Conservation (phyloP, 2,888 invertebrate species). For the Chaetogeoica ovagalla region DNA sequence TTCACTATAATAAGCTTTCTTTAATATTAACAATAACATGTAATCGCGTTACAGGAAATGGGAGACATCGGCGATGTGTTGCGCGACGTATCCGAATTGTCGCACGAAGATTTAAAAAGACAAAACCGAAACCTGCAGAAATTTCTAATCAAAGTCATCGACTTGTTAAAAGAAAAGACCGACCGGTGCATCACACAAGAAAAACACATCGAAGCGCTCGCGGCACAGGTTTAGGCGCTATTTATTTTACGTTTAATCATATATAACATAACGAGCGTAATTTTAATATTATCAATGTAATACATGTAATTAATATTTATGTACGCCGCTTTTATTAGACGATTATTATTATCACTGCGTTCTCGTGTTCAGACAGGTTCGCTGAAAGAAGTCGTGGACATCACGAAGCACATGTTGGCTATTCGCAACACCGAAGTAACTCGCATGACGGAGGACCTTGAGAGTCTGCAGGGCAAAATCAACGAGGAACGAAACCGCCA, state of each 20-base stretch:
- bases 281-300: background rate
- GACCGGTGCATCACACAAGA: slow-evolving; percentile 78
- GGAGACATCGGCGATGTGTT: slow-evolving; percentile 38
- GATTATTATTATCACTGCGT: background rate
- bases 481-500: slow-evolving; percentile 74
- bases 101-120: slow-evolving; percentile 51
- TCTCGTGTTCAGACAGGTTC: slow-evolving; percentile 68
- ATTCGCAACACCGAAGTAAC: slow-evolving; percentile 78
- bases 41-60: slow-evolving; percentile 13
- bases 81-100: slow-evolving; percentile 37
- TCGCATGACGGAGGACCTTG: slow-evolving; percentile 73
- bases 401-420: slow-evolving; percentile 78
- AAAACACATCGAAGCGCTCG: slow-evolving; percentile 73
- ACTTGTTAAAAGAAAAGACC: slow-evolving; percentile 66
- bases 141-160: slow-evolving; percentile 56
- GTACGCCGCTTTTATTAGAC: background rate
- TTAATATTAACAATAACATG: background rate
- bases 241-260: background rate
- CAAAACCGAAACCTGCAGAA: slow-evolving; percentile 56
- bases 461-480: slow-evolving; percentile 71
- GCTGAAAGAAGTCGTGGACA: slow-evolving; percentile 77
- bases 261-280: background rate
- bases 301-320: background rate
- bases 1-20: no score
- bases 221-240: slow-evolving; percentile 65